These are phyloP conservation scores for Poecilia wingei DNA, from an alignment of 2,797 vertebrate genomes.

Conservation along the genomic window DNA sequence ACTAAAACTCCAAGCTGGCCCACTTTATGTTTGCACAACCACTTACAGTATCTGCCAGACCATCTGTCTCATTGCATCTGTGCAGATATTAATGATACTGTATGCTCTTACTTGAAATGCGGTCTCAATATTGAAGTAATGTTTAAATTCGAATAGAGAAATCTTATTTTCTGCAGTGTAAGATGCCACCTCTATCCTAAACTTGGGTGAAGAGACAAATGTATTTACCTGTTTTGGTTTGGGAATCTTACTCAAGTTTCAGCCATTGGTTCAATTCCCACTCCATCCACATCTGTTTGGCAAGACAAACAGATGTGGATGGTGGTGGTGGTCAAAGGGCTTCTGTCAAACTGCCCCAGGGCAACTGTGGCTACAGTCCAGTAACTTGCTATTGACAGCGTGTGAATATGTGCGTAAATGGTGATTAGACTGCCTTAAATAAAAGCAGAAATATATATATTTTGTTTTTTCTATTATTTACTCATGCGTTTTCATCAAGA, in stretches of 20 bases:
- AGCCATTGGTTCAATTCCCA: no score
- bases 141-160: conserved; percentile 11
- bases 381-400: no score
- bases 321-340: no score
- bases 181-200: conserved; percentile 50
- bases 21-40: conserved; percentile 22
- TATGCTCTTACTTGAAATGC: conserved; percentile 51
- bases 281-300: no score
- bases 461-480: no score
- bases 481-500: no score
- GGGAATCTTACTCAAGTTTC: conserved; percentile 22
- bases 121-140: conserved; percentile 45
- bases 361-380: no score
- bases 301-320: no score
- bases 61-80: conserved; percentile 58
- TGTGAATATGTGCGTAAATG: no score
- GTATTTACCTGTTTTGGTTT: conserved; percentile 38
- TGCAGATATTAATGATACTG: conserved; percentile 42
- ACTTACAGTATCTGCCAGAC: conserved; percentile 48
- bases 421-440: no score
- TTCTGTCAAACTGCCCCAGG: no score
- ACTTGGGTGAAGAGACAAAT: conserved; percentile 50
- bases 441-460: no score
- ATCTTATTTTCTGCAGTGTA: neutral
- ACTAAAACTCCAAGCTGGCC: neutral